Conservation (phyloP, 2,888 invertebrate genomes). For the Thereva unica region DNA sequence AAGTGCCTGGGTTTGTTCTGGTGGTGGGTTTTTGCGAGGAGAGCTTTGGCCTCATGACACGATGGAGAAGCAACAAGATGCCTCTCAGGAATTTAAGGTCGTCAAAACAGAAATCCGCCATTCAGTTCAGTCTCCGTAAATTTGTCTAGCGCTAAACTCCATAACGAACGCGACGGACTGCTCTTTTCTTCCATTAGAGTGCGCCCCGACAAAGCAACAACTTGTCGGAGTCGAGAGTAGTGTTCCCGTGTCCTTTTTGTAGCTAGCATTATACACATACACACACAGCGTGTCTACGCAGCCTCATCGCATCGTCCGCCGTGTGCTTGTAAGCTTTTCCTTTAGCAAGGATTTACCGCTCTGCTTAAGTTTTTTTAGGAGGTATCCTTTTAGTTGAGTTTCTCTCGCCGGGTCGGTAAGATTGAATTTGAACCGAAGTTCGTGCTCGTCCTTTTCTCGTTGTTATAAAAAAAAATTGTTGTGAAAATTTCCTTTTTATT, state of each 20-base stretch:
- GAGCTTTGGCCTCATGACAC: no score
- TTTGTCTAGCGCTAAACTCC: conserved; percentile 16
- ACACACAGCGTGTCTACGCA: conserved; percentile 13
- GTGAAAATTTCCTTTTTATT: conserved; percentile 1
- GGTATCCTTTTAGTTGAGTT: conserved; percentile 39
- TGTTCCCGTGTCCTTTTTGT: conserved; percentile 26
- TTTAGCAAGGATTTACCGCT: conserved; percentile 9
- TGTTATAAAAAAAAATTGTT: no score
- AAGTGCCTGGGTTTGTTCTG: no score
- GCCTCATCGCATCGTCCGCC: conserved; percentile 13
- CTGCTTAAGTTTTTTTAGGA: background rate
- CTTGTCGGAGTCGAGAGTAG: conserved; percentile 23
- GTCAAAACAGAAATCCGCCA: conserved; percentile 3
- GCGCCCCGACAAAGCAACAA: conserved; percentile 28
- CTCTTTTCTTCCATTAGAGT: conserved; percentile 23
- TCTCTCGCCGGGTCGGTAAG: conserved; percentile 39
- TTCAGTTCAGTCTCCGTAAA: conserved; percentile 20
- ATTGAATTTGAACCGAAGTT: conserved; percentile 26
- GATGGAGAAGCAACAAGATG: background rate
- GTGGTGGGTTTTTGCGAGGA: no score
- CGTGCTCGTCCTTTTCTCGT: conserved; percentile 6
- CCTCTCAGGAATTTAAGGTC: conserved; percentile 9
- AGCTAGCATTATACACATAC: no score
- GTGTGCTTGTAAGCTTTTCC: conserved; percentile 17
- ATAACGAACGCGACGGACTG: conserved; percentile 17